Percentiles rank a stretch among this genome's conserved stretches.
Evolutionary conservation across 2,113 vertebrate species (phyloP).

Genomic region (Cricetomys ansorgei): DNA sequence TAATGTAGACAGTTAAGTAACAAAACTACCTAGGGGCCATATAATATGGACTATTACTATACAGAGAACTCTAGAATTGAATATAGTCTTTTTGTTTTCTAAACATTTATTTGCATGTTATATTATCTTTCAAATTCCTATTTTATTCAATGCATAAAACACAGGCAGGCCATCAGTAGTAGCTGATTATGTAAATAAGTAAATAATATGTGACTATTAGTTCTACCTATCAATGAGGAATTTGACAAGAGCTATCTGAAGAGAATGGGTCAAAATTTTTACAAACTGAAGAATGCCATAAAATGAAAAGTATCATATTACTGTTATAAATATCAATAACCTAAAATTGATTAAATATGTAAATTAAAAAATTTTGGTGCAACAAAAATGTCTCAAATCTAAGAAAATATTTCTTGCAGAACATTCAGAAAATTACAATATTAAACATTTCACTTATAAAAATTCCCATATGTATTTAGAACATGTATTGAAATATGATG

Average conservation of each 20-base stretch:
- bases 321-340: not conserved
- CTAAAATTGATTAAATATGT: not conserved
- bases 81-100: not conserved
- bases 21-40: not conserved
- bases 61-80: not conserved
- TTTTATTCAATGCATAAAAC: not conserved
- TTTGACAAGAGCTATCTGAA: not conserved
- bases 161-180: not conserved
- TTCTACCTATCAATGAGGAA: not conserved
- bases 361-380: not conserved
- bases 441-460: not conserved
- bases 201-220: not conserved
- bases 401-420: not conserved
- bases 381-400: slow-evolving; percentile 17
- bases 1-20: not conserved
- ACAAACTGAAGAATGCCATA: not conserved
- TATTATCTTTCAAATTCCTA: not conserved
- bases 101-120: not conserved
- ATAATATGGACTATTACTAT: not conserved
- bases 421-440: not conserved
- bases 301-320: not conserved
- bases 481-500: not conserved
- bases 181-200: not conserved
- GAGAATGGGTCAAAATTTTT: not conserved
- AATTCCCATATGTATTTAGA: not conserved